Evolutionary conservation across 64 coral and sea anemone genomes (phyloP).

Genomic region (Stichodactyla helianthus): DNA sequence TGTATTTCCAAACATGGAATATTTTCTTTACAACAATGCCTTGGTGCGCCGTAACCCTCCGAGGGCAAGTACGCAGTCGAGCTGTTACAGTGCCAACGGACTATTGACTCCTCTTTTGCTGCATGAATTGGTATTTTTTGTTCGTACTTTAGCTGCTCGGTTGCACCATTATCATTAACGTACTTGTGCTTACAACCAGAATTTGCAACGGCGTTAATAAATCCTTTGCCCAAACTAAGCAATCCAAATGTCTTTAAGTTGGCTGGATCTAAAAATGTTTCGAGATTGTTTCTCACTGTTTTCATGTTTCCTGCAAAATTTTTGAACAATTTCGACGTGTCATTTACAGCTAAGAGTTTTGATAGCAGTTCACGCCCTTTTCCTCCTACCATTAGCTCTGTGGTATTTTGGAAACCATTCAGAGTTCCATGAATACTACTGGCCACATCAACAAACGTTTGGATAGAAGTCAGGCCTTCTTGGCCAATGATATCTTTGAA

Average conservation of each 20-base stretch:
- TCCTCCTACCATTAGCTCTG: too few species aligned
- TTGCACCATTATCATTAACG: not conserved
- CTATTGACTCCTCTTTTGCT: not conserved
- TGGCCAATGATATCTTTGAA: not conserved
- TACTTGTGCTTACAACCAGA: slow-evolving; percentile 15
- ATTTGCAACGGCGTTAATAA: not conserved
- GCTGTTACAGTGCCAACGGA: not conserved
- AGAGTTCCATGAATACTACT: not conserved
- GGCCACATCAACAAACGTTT: not conserved
- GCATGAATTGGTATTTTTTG: not conserved
- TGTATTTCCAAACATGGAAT: not conserved
- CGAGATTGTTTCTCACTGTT: not conserved
- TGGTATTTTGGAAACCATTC: not conserved
- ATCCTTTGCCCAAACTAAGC: not conserved
- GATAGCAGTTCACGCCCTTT: too few species aligned
- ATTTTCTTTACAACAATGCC: not conserved
- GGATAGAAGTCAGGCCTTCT: not conserved
- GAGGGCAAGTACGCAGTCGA: not conserved
- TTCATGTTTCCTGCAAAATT: not conserved
- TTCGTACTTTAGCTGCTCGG: not conserved
- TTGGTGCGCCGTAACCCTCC: not conserved
- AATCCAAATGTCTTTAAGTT: not conserved
- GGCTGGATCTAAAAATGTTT: not conserved
- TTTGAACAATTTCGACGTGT: not conserved
- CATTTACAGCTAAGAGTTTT: not conserved